Percentiles rank a stretch among this genome's conserved stretches.
Conservation (phyloP, 2,888 invertebrate species). For the Dioctria rufipes region DNA sequence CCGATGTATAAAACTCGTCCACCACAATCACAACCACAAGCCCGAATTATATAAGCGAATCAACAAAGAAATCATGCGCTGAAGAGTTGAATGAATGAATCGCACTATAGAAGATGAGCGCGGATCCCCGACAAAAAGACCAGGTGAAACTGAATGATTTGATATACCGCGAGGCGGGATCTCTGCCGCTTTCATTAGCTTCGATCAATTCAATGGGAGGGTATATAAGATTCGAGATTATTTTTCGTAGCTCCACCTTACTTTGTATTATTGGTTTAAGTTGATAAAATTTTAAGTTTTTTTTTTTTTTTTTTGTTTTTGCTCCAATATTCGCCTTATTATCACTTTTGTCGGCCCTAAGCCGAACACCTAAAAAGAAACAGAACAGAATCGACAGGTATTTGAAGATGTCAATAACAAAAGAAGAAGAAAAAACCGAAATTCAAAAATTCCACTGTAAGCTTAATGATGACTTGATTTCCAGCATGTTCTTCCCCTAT, state of each 20-base stretch:
- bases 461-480: slow-evolving; percentile 15
- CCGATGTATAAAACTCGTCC: too few species aligned
- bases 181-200: slow-evolving; percentile 31
- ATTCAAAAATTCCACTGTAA: slow-evolving; percentile 2
- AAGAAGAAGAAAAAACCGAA: not conserved
- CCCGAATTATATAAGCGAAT: slow-evolving; percentile 12
- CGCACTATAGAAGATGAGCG: slow-evolving; percentile 32
- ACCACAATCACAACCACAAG: slow-evolving; percentile 5
- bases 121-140: slow-evolving; percentile 4
- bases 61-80: slow-evolving; percentile 2
- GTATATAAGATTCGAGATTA: slow-evolving; percentile 36
- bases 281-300: slow-evolving; percentile 12
- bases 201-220: slow-evolving; percentile 18
- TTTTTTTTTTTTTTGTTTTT: not conserved
- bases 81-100: slow-evolving; percentile 50
- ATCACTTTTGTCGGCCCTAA: not conserved
- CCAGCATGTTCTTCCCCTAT: not conserved
- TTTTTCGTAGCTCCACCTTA: slow-evolving; percentile 43
- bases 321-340: not conserved
- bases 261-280: slow-evolving; percentile 39
- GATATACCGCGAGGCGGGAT: slow-evolving; percentile 44
- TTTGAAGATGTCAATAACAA: slow-evolving; percentile 4
- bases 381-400: not conserved
- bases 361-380: slow-evolving; percentile 15
- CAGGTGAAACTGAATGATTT: slow-evolving; percentile 31